A percentile compares a stretch with the other conserved stretches of the same genome.
phyloP scores from a whole-genome alignment of 1,140 invertebrate species.

The Maniola jurtina region DNA sequence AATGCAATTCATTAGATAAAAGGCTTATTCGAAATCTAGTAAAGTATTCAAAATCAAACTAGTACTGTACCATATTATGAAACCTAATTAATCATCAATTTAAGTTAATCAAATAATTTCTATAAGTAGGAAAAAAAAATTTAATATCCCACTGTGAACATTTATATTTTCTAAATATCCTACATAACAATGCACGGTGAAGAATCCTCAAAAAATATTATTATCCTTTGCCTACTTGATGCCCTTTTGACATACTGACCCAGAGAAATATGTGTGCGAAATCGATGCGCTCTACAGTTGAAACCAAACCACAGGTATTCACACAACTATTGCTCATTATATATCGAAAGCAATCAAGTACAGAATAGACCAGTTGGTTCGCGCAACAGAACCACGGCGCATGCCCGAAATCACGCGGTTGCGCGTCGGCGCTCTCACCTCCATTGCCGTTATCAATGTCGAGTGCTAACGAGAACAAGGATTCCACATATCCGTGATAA shows the following conservation, averaged over 20 bases:
- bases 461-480: conserved; percentile 23
- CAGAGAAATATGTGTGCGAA: conserved; percentile 38
- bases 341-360: conserved; percentile 30
- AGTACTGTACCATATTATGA: too few species aligned
- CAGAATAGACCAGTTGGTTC: conserved; percentile 34
- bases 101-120: too few species aligned
- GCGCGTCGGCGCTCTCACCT: conserved; percentile 47
- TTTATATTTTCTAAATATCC: too few species aligned
- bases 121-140: too few species aligned
- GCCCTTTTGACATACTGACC: conserved; percentile 42
- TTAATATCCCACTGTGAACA: too few species aligned
- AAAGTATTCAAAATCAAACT: too few species aligned
- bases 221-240: background rate
- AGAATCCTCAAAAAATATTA: too few species aligned
- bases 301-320: conserved; percentile 41
- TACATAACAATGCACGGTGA: too few species aligned
- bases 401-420: conserved; percentile 40
- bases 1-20: too few species aligned
- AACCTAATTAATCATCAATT: too few species aligned
- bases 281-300: conserved; percentile 54
- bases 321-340: conserved; percentile 28
- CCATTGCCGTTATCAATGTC: conserved; percentile 40
- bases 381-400: conserved; percentile 50
- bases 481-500: conserved; percentile 14
- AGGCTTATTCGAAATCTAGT: too few species aligned